Evolutionary conservation across 2,888 invertebrate species (phyloP).

Genomic region (Pterobdella sp.): DNA sequence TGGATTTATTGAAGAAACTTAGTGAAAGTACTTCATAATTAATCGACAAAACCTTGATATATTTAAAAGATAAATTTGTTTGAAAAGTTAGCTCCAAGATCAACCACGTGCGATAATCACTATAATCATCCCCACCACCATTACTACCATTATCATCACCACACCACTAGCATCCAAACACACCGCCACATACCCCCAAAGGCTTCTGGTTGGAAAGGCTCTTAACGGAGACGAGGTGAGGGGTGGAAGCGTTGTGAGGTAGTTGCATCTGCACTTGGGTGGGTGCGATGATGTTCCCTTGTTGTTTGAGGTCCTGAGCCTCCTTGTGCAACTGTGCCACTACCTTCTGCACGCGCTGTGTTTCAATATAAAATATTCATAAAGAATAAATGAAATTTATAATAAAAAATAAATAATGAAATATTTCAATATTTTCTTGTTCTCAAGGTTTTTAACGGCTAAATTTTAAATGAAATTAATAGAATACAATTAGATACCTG

Average conservation of each 20-base stretch:
- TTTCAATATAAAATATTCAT: background rate
- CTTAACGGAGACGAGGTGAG: constrained; percentile 7
- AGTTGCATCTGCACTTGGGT: background rate
- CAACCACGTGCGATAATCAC: background rate
- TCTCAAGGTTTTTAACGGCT: too few relatives aligned
- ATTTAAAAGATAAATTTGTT: too few relatives aligned
- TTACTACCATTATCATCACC: background rate
- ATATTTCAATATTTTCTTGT: too few relatives aligned
- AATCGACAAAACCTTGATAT: background rate
- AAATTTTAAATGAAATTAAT: too few relatives aligned
- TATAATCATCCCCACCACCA: background rate
- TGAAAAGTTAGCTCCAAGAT: too few relatives aligned
- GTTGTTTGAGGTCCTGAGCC: background rate
- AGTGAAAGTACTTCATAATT: background rate
- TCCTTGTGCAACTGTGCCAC: background rate
- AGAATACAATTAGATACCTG: constrained; percentile 17
- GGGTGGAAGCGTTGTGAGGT: background rate
- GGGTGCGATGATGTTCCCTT: background rate
- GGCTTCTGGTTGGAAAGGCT: background rate
- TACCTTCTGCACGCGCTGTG: background rate
- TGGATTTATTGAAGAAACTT: too few relatives aligned
- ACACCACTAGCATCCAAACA: background rate
- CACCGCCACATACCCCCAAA: background rate
- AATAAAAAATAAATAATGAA: too few relatives aligned
- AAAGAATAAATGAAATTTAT: too few relatives aligned